A percentile compares a stretch with the other conserved stretches of the same genome.
Conservation (phyloP, 1,140 invertebrate genomes). For the Trinorchestia longiramus region DNA sequence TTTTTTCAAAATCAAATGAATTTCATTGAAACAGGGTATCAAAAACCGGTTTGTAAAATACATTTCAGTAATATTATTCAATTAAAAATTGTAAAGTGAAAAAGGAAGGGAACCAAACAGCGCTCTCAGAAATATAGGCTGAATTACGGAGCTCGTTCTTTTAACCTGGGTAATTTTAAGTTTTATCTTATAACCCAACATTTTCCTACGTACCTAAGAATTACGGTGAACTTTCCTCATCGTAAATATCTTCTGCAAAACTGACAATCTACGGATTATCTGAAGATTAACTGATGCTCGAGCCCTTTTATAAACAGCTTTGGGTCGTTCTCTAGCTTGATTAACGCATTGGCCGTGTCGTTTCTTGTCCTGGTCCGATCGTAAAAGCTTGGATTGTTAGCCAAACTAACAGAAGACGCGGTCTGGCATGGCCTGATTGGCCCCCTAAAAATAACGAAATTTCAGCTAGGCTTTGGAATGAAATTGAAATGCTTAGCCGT, state of each 20-base stretch:
- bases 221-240: not conserved
- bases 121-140: not conserved
- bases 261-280: not conserved
- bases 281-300: not conserved
- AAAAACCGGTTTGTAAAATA: not conserved
- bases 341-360: constrained; percentile 20
- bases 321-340: constrained; percentile 10
- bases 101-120: not conserved
- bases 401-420: not conserved
- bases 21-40: not conserved
- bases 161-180: not conserved
- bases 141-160: not conserved
- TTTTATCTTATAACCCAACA: not conserved
- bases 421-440: not conserved
- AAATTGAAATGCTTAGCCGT: not conserved
- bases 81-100: not conserved
- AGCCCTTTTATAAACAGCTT: constrained; percentile 2
- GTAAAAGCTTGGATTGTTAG: constrained; percentile 19
- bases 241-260: not conserved
- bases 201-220: not conserved
- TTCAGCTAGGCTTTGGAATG: not conserved
- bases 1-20: not conserved
- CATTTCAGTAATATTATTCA: not conserved
- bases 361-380: not conserved
- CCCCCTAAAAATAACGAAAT: not conserved